Evolutionary conservation across 2,888 invertebrate genomes (phyloP), one percentile per base, ranked within the genome.

Genomic region (Ichneumon xanthorius): DNA sequence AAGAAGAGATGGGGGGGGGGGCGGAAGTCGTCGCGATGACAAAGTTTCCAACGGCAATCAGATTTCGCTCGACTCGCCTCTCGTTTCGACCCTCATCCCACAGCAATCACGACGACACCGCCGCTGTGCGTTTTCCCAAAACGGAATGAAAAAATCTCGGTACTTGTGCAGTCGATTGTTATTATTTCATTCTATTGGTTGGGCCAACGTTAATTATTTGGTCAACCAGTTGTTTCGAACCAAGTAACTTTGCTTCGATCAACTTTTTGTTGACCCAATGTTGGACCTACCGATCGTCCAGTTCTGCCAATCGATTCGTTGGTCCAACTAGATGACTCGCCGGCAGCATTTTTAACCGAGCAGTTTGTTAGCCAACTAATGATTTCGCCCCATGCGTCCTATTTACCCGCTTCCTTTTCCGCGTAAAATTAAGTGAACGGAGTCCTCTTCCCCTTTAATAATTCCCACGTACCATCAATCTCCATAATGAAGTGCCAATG

Each of bases 41-140:
- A 80, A 80, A 80, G 72, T 80, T 80, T 80, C 70, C 63, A 63
- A 37, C 76, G 65, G 76, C 81, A 82, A 86, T 85, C 79, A 82
- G 72, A 86, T 86, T 86, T 84, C 53, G 77, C 77, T 65, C 68
- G 58, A 76, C 63, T 67, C 67, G 48, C 40, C 45, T 55, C 77
- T 67, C 67, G 55, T 45, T 14, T 48, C 55, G 16, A 37, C 78
- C n/a, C 50, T 26, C 58, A 45, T 53, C 68, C 67, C 75, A 19
- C n/a, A 33, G 50, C 78, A 81, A 68, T 45, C 55, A 19, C 11
- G 55, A 22, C 68, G 50, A 68, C 53, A 77, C 45, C 65, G 40
- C 14, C 58, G 22, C 48, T 19, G 30, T 45, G 33, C 40, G n/a
- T 40, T 71, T 58, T 40, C 68, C 61, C 16, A 72, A 71, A 22